Evolutionary conservation across 2,888 invertebrate species (phyloP), one percentile per base, ranked within the genome.

Genomic region (Germaria angustata): DNA sequence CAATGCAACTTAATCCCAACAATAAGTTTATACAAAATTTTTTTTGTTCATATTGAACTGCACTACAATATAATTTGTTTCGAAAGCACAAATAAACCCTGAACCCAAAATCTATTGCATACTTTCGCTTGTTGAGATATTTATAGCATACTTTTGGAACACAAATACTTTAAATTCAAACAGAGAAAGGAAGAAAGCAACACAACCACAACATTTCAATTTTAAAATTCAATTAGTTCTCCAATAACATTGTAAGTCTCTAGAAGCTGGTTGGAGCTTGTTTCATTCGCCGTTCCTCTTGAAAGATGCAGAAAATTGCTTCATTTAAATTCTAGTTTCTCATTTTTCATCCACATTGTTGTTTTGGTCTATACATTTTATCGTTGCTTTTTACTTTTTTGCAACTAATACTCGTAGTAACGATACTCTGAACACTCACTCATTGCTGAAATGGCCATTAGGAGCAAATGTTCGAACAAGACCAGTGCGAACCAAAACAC

Each of bases 191-290:
- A 7, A 15, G 13, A 5, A 32, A 22, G 15, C 20, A 5, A 6
- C 6, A 32, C 34, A 41, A 61, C 77, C 68, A 53, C 44, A 44
- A 61, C 46, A 68, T 59, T 39, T 22, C 46, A 73, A 72, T 68
- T 66, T 61, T 49, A 68, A 81, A 77, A 72, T 81, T 81, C 81
- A 72, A 72, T 72, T 81, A 63, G 46, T 55, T n/a, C 49, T 44
- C 36, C 61, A 72, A 68, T 41, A 55, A 66, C 44, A 28, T 5
- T 46, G 36, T 8, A 39, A 59, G 51, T 72, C 15, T 72, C 34
- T 46, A 39, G n/a, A n/a, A n/a, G 28, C 28, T 28, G 39, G 24
- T 46, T 53, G 34, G 11, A 28, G n/a, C 32, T 15, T 32, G 15
- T 41, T 61, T 17, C 32, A 24, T 36, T 34, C 11, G 13, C 11